Conservation (phyloP, 2,888 invertebrate species). For the Epistrophella euchroma region DNA sequence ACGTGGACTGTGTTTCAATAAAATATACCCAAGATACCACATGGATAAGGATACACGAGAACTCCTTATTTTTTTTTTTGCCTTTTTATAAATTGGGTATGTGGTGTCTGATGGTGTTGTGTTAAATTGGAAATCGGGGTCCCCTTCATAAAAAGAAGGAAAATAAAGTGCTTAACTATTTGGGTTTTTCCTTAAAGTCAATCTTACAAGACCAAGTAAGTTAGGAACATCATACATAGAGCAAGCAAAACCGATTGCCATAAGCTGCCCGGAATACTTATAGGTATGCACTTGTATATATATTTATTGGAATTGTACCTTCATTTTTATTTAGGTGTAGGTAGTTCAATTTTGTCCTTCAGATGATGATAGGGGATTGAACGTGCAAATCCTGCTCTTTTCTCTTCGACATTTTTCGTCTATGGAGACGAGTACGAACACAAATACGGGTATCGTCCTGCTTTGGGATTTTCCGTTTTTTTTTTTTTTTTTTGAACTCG, state of each 20-base stretch:
- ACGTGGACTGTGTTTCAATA: slow-evolving; percentile 69
- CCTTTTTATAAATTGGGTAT: slow-evolving; percentile 1
- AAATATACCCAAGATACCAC: slow-evolving; percentile 33
- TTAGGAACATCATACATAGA: no score
- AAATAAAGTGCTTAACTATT: slow-evolving; percentile 70
- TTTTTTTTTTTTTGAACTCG: slow-evolving; percentile 12
- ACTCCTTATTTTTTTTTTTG: neutral
- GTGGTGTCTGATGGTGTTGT: neutral
- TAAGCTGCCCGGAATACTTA: neutral
- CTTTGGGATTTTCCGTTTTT: slow-evolving; percentile 42
- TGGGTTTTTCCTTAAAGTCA: slow-evolving; percentile 66
- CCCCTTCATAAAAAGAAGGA: slow-evolving; percentile 33
- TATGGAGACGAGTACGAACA: slow-evolving; percentile 8
- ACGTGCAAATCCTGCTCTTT: slow-evolving; percentile 61
- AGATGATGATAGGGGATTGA: slow-evolving; percentile 44
- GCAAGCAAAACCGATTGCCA: neutral
- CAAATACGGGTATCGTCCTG: slow-evolving; percentile 44
- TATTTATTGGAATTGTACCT: slow-evolving; percentile 6
- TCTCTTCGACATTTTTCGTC: slow-evolving; percentile 10
- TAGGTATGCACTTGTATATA: slow-evolving; percentile 1
- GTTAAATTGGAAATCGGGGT: slow-evolving; percentile 35
- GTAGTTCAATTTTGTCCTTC: slow-evolving; percentile 30
- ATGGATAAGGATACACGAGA: neutral
- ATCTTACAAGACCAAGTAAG: slow-evolving; percentile 39
- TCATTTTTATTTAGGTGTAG: neutral